Evolutionary conservation across 1,140 invertebrate species (phyloP).

Genomic region (Zaprionus capensis): DNA sequence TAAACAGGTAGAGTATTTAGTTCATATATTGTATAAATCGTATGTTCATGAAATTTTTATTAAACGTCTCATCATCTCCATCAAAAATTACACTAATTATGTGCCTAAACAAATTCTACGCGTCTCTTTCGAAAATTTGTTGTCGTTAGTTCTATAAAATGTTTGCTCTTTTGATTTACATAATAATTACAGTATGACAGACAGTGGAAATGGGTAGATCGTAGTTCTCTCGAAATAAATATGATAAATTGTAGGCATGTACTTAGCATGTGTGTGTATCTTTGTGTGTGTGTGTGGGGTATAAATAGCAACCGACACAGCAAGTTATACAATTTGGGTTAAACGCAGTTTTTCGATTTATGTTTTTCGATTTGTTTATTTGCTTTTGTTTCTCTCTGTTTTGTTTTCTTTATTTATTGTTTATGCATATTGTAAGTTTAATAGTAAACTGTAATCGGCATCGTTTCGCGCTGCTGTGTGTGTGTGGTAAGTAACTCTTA

Average conservation of each 20-base stretch:
- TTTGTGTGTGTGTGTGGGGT: background rate
- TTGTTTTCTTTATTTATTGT: slow-evolving; percentile 37
- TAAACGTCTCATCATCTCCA: slow-evolving; percentile 64
- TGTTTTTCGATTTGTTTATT: slow-evolving; percentile 38
- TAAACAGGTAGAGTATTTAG: background rate
- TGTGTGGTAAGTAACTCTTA: slow-evolving; percentile 73
- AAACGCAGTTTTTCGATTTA: slow-evolving; percentile 43
- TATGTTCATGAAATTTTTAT: slow-evolving; percentile 73
- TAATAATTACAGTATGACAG: slow-evolving; percentile 77
- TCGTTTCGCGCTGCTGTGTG: slow-evolving; percentile 60
- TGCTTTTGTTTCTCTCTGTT: slow-evolving; percentile 25
- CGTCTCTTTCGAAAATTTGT: slow-evolving; percentile 42
- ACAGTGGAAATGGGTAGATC: slow-evolving; percentile 37
- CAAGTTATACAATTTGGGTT: slow-evolving; percentile 24
- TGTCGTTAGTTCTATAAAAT: slow-evolving; percentile 66
- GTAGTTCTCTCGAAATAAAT: slow-evolving; percentile 17
- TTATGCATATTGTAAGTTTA: slow-evolving; percentile 60
- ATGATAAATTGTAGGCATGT: slow-evolving; percentile 16
- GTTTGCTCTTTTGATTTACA: slow-evolving; percentile 69
- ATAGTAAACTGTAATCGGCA: slow-evolving; percentile 59
- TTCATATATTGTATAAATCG: background rate
- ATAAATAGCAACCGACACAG: slow-evolving; percentile 30
- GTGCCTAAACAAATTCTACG: slow-evolving; percentile 73
- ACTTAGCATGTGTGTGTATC: slow-evolving; percentile 11
- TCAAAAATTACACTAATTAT: slow-evolving; percentile 75